Evolutionary conservation across 2,113 vertebrate species (phyloP).

Genomic region (Equus przewalskii): DNA sequence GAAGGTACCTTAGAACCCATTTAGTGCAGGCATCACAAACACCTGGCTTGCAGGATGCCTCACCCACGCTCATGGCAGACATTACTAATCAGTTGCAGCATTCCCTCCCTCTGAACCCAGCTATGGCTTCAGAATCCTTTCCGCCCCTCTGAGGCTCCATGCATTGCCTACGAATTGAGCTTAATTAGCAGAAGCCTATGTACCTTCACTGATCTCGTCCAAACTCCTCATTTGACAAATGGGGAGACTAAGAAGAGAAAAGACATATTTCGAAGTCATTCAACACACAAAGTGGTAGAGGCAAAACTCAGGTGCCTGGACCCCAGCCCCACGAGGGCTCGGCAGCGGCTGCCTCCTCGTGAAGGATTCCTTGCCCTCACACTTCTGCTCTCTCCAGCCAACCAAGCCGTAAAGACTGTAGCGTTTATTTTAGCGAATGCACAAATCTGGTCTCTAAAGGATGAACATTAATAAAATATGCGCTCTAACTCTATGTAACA

Average conservation of each 20-base stretch:
- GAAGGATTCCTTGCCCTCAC: neutral
- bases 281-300: neutral
- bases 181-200: neutral
- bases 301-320: neutral
- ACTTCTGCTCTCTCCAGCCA: constrained; percentile 32
- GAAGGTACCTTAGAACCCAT: neutral
- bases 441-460: constrained; percentile 85
- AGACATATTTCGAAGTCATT: neutral
- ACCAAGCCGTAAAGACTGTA: constrained; percentile 71
- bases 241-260: neutral
- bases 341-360: neutral
- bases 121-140: neutral
- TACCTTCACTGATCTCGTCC: neutral
- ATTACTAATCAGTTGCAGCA: neutral
- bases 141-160: neutral
- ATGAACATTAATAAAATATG: constrained; percentile 88
- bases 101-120: neutral
- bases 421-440: constrained; percentile 79
- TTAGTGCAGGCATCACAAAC: neutral
- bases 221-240: neutral
- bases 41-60: neutral
- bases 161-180: neutral
- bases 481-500: constrained; percentile 88
- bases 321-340: neutral
- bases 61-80: neutral